Evolutionary conservation across 2,113 vertebrate genomes (phyloP), one percentile per base, ranked within the genome.

Genomic region (Uria aalge): DNA sequence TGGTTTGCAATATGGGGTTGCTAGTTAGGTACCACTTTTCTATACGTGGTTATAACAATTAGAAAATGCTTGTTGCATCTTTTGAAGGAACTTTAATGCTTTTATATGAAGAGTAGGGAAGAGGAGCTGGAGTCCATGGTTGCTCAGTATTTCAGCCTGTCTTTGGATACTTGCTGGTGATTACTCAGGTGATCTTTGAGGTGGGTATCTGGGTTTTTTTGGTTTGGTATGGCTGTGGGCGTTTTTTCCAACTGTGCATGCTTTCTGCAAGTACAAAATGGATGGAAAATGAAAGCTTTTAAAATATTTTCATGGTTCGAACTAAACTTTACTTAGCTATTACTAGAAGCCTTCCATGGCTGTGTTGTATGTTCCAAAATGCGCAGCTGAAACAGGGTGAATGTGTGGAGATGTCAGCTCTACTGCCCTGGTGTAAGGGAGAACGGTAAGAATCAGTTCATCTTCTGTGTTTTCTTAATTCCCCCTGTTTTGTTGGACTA

Each of bases 381-480:
- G 64, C 36, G 50, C 32, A 80, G 32, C 57, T 76, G 86, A 83
- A 84, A 91, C 41, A 62, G 66, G 23, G 40, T 79, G 41, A 97
- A 81, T 47, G 5, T 29, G 45, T 22, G 43, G 34, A 27, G 21
- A 38, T 47, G 79, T 96, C 68, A 95, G 60, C 95, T 95, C 74
- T 74, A 77, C 47, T 88, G 91, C 92, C 94, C 93, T 75, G 92
- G 76, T 22, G 88, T 66, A 85, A 91, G 81, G 79, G 21, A 30
- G 21, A 40, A 79, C 52, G 75, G 22, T 43, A 57, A 87, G 62
- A 75, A 57, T 62, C 36, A 27, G 3, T 84, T 75, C 86, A 4
- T 40, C n/a, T 72, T 11, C 36, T 0, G 0, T 57, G 27, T 16
- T 92, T 2, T 41, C 74, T 83, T 66, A 85, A 55, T 97, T 95